Evolutionary conservation across 2,113 vertebrate species (phyloP), one percentile per base, ranked within the genome.

Genomic region (Felis chaus): DNA sequence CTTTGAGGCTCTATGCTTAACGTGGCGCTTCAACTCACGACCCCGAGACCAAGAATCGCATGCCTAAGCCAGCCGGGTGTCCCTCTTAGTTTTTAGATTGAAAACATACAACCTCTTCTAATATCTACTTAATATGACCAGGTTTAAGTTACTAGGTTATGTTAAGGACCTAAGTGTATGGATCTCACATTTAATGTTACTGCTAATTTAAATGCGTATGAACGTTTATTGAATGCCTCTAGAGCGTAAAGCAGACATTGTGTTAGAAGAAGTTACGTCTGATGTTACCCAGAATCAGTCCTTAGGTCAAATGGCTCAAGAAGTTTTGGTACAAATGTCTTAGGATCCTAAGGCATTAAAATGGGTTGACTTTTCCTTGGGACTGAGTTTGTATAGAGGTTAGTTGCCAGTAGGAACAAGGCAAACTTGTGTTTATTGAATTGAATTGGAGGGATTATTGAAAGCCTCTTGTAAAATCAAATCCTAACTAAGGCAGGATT

Each of bases 281-380:
- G 63, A 79, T 14, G 48, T 86, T 85, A 91, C 25, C 10, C 55
- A 89, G 53, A 92, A 68, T 87, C 31, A 71, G 8, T 71, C 15
- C 19, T 66, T 39, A 69, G 25, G 19, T 91, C n/a, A 96, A 83
- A 41, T 69, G 45, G 10, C 53, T 45, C 45, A 79, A 53, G 69
- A 87, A 63, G 10, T 29, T 87, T 95, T 84, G 27, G 8, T 93
- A 25, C 83, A 27, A 87, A 78, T 93, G 95, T 84, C 31, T 94
- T 93, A 33, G 76, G n/a, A 63, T 91, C 27, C 8, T 96, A 16
- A 27, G 81, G 21, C 25, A 48, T 71, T 66, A 63, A 88, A 80
- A 92, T 94, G 53, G 1, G 36, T 93, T 97, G 45, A 5, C 23
- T 65, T 76, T 81, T 95, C 55, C 83, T 96, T 48, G 86, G 61